Base-by-base conservation (phyloP, 2,797 vertebrate species). In the Falco novaeseelandiae region DNA sequence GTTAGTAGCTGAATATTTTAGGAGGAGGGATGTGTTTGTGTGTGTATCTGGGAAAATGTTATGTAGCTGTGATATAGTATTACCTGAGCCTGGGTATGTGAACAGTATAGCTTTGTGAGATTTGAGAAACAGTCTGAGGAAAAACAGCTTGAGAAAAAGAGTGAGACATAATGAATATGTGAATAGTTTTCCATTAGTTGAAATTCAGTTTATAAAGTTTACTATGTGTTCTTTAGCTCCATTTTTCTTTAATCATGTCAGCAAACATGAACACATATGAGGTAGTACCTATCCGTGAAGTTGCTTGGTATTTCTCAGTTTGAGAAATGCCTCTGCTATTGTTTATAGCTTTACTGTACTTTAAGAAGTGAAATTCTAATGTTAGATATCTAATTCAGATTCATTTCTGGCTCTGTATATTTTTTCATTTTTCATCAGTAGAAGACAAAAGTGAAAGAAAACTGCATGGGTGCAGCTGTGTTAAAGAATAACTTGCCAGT, bases 11-110 rank as follows among this genome's bases (percentile, higher is more conserved):
- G 62, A 58, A 16, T 71, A n/a, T 77, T 88, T 83, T 13, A 55
- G 57, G 54, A 89, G 40, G 25, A 36, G 29, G 40, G 12, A 40
- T 71, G 10, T 23, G 9, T 46, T 83, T 59, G 55, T 44, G 15
- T 36, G 27, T 21, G 0, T 11, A 1, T 44, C 46, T 65, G 40
- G 38, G 59, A 49, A 15, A 1, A 0, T 48, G 13, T 57, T 57
- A 19, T 0, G 0, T 34, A 54, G 30, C 27, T 49, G 34, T 55
- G 51, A 54, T 49, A 5, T 30, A 26, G 15, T 18, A 34, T 22
- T 10, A 27, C 36, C 30, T 29, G 38, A 70, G 54, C 20, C 26
- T 57, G 63, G 80, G 18, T 73, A 8, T 1, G 9, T 15, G n/a
- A 49, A 30, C 44, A 18, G 12, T 5, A 15, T 20, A n/a, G 18